phyloP scores from a whole-genome alignment of 2,888 invertebrate genomes.

The Galeopsomyia nigrocyanea region DNA sequence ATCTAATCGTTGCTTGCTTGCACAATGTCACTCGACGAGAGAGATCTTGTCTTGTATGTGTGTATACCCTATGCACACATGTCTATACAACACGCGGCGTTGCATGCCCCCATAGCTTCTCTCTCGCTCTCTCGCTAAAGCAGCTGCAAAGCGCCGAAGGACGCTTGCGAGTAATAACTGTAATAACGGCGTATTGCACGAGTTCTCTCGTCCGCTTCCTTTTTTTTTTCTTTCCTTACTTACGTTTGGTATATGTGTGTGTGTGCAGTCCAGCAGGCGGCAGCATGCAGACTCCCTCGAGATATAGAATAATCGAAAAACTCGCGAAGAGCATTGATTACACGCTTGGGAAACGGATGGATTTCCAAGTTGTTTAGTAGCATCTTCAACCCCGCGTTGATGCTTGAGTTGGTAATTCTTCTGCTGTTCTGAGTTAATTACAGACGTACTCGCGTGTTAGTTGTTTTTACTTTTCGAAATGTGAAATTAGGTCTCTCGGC shows the following conservation, averaged over 20 bases:
- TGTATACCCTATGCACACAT: not conserved
- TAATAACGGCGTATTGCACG: conserved; percentile 40
- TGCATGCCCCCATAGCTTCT: conserved; percentile 10
- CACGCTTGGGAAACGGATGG: conserved; percentile 34
- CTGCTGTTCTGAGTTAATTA: no score
- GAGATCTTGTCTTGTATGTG: not conserved
- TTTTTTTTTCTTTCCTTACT: conserved; percentile 15
- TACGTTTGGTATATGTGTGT: not conserved
- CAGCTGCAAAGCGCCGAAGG: conserved; percentile 23
- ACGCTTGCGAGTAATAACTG: conserved; percentile 41
- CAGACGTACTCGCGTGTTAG: no score
- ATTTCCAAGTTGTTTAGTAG: not conserved
- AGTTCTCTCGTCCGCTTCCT: not conserved
- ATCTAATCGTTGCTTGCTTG: conserved; percentile 4
- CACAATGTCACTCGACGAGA: conserved; percentile 11
- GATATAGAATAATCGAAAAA: conserved; percentile 37
- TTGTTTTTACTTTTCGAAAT: no score
- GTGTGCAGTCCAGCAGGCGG: not conserved
- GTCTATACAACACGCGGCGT: conserved; percentile 6
- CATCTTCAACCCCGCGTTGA: no score
- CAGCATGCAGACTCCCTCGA: conserved; percentile 11
- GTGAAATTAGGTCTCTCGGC: no score
- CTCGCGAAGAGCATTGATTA: conserved; percentile 26
- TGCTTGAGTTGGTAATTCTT: no score
- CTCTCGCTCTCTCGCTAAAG: not conserved